Base-by-base conservation (phyloP, 1,140 invertebrate species). In the Drosophila trapezifrons region DNA sequence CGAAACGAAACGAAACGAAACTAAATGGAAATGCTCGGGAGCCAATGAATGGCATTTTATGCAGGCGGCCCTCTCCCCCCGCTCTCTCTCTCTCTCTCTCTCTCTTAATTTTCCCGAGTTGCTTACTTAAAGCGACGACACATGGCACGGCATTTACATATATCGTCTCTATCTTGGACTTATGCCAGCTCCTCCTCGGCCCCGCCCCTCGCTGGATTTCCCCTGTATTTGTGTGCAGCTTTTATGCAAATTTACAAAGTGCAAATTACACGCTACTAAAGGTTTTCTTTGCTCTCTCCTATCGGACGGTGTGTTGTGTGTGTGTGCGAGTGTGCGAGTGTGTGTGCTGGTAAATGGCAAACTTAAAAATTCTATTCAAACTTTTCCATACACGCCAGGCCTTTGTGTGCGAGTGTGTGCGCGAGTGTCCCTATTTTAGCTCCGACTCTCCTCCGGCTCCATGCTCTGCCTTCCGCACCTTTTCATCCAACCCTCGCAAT, bases 231-330 rank as follows among this genome's bases (percentile, higher is more conserved):
- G 45, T 67, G 49, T 85, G 82, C 76, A 86, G 78, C 86, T 90
- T 85, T 90, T 90, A 90, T 87, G 87, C 83, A 90, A 90, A 90
- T 90, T 90, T 90, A 90, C 86, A 90, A 90, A 90, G 87, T 90
- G 87, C 86, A 90, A 90, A 90, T 90, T 90, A 90, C 83, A 90
- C 87, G 83, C 79, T 87, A 90, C 87, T 90, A 90, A 90, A 82
- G 84, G 67, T 77, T 87, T 89, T 89, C 71, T 72, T 83, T 65
- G 52, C 70, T 66, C 70, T 59, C 67, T 63, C 58, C 69, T 76
- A 76, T 81, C 82, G 82, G 78, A 80, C 77, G 43, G 22, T 64
- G 35, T 2, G 22, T 4, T 58, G 37, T 56, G 35, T 63, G 12
- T 25, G 29, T 35, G 15, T 54, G 47, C n/a, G n/a, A n/a, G n/a